Percentiles rank a stretch among this genome's conserved stretches.
phyloP scores from a whole-genome alignment of 2,888 invertebrate genomes.

The Chrysina gloriosa region DNA sequence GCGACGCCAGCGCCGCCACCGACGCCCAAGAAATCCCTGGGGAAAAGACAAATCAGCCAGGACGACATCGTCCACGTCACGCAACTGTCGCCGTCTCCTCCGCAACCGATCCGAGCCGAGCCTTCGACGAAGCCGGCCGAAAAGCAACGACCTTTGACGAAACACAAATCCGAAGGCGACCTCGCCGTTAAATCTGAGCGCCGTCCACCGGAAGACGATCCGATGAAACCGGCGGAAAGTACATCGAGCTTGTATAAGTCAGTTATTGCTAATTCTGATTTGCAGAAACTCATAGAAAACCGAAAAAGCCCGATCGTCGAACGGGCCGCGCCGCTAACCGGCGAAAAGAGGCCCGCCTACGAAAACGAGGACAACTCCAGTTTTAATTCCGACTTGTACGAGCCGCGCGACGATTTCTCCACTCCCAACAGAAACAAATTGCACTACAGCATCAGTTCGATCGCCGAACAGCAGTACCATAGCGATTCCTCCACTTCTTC shows the following conservation, averaged over 20 bases:
- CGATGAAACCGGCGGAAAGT: slow-evolving; percentile 24
- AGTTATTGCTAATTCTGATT: slow-evolving; percentile 38
- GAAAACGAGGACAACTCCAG: slow-evolving; percentile 25
- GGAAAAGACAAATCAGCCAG: slow-evolving; percentile 26
- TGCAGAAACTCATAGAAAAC: slow-evolving; percentile 39
- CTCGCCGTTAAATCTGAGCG: not conserved
- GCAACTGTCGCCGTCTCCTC: not conserved
- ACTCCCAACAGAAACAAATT: not conserved
- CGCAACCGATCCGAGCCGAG: no score
- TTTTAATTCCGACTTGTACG: slow-evolving; percentile 6
- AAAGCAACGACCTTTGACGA: not conserved
- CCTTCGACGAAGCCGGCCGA: no score
- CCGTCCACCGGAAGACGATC: not conserved
- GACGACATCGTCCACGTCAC: slow-evolving; percentile 24
- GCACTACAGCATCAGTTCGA: not conserved
- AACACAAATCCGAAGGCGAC: not conserved
- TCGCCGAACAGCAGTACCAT: not conserved
- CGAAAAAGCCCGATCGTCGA: slow-evolving; percentile 18
- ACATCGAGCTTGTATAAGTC: slow-evolving; percentile 27
- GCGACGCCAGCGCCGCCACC: not conserved
- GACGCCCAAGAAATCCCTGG: not conserved
- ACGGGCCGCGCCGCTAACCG: not conserved
- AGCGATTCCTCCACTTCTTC: not conserved
- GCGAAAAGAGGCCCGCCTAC: not conserved
- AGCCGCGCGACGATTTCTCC: not conserved